phyloP scores from a whole-genome alignment of 2,797 vertebrate genomes.

The Mallotus villosus region DNA sequence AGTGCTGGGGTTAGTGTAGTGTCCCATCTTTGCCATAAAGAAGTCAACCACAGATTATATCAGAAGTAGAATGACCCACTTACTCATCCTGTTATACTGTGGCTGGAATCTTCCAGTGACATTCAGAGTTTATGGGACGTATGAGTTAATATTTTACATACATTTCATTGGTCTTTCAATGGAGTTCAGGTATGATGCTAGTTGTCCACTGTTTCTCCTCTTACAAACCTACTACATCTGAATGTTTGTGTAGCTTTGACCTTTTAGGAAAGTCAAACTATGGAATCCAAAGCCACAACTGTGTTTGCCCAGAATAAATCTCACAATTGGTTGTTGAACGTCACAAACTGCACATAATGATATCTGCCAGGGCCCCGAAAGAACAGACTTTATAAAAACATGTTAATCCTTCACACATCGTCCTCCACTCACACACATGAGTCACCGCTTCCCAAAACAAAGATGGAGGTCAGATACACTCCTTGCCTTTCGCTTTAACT shows the following conservation, averaged over 20 bases:
- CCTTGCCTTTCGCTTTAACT: neutral
- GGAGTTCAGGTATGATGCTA: too few species aligned
- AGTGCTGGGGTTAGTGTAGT: neutral
- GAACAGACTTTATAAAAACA: neutral
- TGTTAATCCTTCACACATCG: neutral
- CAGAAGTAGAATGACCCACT: neutral
- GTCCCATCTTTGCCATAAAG: neutral
- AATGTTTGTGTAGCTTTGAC: neutral
- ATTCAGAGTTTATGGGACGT: neutral
- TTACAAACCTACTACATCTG: constrained; percentile 3
- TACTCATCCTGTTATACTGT: neutral
- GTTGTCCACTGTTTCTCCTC: too few species aligned
- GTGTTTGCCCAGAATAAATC: too few species aligned
- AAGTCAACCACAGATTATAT: neutral
- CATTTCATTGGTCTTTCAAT: too few species aligned
- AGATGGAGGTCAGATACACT: neutral
- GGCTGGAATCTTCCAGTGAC: neutral
- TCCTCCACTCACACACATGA: neutral
- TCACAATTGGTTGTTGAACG: too few species aligned
- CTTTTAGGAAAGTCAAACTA: too few species aligned
- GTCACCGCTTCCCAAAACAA: constrained; percentile 3
- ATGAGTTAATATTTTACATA: constrained; percentile 24
- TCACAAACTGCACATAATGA: neutral
- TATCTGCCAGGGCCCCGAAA: neutral
- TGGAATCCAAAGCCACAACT: too few species aligned